These are phyloP conservation scores for Brachylomia viminalis DNA, from an alignment of 2,888 invertebrate genomes.

Conservation along the genomic window DNA sequence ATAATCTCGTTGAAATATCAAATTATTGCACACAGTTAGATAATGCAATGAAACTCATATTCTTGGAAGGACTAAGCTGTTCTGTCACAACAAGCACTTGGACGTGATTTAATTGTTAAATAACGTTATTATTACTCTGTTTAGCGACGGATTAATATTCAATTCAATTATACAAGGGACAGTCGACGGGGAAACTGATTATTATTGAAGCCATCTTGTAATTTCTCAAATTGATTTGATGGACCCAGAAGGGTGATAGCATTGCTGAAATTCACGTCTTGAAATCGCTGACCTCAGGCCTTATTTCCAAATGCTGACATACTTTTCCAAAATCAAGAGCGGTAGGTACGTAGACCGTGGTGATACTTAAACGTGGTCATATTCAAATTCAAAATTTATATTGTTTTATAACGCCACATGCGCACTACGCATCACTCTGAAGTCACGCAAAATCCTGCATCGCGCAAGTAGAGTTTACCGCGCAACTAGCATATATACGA, in stretches of 20 bases:
- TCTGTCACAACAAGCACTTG: slow-evolving; percentile 1
- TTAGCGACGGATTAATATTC: background rate
- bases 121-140: slow-evolving; percentile 12
- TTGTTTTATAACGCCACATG: too few relatives aligned
- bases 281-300: background rate
- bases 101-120: background rate
- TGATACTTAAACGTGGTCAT: too few relatives aligned
- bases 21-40: background rate
- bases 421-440: too few relatives aligned
- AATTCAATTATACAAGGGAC: slow-evolving; percentile 12
- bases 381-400: too few relatives aligned
- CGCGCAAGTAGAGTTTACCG: too few relatives aligned
- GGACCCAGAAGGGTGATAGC: background rate
- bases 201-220: background rate
- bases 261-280: background rate
- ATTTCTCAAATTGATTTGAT: background rate
- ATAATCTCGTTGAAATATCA: background rate
- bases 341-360: too few relatives aligned
- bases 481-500: too few relatives aligned
- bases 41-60: slow-evolving; percentile 1
- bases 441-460: too few relatives aligned
- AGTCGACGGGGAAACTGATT: background rate
- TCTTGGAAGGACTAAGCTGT: background rate
- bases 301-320: background rate
- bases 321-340: background rate